Conservation (phyloP, 2,797 vertebrate species). For the Pseudochaenichthys georgianus region DNA sequence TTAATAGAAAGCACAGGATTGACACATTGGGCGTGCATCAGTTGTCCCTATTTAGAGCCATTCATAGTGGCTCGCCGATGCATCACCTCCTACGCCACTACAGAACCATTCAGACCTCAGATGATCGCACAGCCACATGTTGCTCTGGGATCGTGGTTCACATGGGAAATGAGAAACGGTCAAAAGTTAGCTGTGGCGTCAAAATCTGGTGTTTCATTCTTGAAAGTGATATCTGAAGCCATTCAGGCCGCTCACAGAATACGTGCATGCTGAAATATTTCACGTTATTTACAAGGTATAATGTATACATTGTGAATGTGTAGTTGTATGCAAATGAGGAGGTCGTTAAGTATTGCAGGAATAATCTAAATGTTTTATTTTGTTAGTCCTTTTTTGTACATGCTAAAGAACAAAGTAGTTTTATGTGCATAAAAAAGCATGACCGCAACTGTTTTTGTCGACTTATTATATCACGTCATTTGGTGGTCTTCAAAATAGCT, state of each 20-base stretch:
- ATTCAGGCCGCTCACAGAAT: constrained; percentile 2
- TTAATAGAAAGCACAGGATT: neutral
- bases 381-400: neutral
- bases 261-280: neutral
- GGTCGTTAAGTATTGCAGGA: neutral
- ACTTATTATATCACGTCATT: neutral
- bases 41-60: constrained; percentile 26
- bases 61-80: constrained; percentile 10
- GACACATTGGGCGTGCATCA: neutral
- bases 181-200: constrained; percentile 14
- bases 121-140: constrained; percentile 62
- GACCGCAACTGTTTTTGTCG: neutral
- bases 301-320: neutral
- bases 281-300: neutral
- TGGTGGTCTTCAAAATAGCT: constrained; percentile 16
- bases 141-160: constrained; percentile 10
- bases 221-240: constrained; percentile 2
- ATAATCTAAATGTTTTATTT: neutral
- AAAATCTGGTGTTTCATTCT: constrained; percentile 41
- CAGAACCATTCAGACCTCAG: constrained; percentile 11
- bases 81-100: constrained; percentile 6
- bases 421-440: neutral
- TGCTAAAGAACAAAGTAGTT: neutral
- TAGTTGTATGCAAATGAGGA: neutral
- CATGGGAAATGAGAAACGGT: constrained; percentile 37